Percentiles rank a stretch among this genome's conserved stretches.
These are phyloP conservation scores for Agrotis exclamationis DNA, from an alignment of 2,888 invertebrate genomes.

Conservation along the genomic window DNA sequence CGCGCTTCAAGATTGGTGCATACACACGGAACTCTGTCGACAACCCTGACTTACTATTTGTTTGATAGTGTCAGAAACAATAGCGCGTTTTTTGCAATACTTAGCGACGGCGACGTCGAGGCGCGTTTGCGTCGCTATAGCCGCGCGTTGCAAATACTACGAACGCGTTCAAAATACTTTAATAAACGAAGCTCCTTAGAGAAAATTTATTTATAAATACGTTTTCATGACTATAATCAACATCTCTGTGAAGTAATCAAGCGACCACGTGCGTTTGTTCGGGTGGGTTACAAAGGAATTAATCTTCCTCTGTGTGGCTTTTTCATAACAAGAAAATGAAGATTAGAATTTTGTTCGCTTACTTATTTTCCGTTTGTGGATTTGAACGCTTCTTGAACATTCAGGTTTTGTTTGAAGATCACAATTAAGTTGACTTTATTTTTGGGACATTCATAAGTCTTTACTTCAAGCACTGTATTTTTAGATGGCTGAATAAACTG, in stretches of 20 bases:
- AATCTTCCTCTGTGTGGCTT: slow-evolving; percentile 39
- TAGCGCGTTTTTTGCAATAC: neutral
- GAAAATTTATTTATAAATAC: slow-evolving; percentile 57
- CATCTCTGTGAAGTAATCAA: slow-evolving; percentile 39
- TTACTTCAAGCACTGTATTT: neutral
- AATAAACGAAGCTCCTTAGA: neutral
- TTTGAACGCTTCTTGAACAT: slow-evolving; percentile 23
- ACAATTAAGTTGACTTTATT: neutral
- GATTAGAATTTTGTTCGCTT: slow-evolving; percentile 30
- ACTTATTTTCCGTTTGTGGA: slow-evolving; percentile 35
- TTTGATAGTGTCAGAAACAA: neutral
- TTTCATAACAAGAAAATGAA: slow-evolving; percentile 36
- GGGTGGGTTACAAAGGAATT: slow-evolving; percentile 47
- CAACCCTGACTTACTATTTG: neutral
- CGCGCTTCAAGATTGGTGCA: neutral
- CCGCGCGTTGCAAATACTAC: neutral
- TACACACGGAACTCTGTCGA: too few relatives aligned
- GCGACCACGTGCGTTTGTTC: slow-evolving; percentile 48
- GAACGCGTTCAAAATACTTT: neutral
- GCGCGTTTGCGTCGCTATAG: neutral
- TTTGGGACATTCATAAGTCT: neutral
- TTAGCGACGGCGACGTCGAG: neutral
- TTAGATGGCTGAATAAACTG: neutral
- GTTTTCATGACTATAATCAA: slow-evolving; percentile 54
- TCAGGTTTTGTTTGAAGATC: slow-evolving; percentile 13